Evolutionary conservation across 2,888 invertebrate genomes (phyloP).

Genomic region (Stramonita haemastoma): DNA sequence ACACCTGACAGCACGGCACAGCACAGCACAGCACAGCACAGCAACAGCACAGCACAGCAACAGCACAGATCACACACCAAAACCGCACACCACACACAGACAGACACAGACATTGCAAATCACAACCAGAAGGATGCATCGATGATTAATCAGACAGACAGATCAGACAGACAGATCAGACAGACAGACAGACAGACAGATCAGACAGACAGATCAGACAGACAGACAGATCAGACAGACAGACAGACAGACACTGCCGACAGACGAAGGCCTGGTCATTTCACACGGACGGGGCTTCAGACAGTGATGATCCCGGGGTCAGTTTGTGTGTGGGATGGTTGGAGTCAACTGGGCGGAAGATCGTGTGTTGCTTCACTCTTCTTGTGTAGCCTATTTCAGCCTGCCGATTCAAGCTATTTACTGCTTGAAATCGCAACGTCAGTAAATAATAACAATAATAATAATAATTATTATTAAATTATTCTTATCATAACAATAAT

Average conservation of each 20-base stretch:
- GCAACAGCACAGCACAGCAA: too few relatives aligned
- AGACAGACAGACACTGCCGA: not conserved
- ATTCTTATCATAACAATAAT: too few relatives aligned
- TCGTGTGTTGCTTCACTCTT: not conserved
- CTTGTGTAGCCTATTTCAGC: not conserved
- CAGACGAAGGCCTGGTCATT: not conserved
- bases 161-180: not conserved
- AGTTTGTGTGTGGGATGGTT: not conserved
- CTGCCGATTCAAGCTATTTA: not conserved
- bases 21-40: too few relatives aligned
- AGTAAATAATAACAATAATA: too few relatives aligned
- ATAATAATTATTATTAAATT: too few relatives aligned
- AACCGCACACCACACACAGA: too few relatives aligned
- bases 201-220: not conserved
- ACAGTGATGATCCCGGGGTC: not conserved
- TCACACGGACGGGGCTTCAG: not conserved
- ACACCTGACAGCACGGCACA: too few relatives aligned
- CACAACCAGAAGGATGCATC: not conserved
- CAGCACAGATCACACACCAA: too few relatives aligned
- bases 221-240: not conserved
- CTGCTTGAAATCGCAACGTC: not conserved
- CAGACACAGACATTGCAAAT: too few relatives aligned
- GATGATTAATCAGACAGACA: not conserved
- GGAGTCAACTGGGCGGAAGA: too few relatives aligned
- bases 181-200: not conserved